phyloP scores from a whole-genome alignment of 1,140 invertebrate genomes.

The Triops cancriformis region DNA sequence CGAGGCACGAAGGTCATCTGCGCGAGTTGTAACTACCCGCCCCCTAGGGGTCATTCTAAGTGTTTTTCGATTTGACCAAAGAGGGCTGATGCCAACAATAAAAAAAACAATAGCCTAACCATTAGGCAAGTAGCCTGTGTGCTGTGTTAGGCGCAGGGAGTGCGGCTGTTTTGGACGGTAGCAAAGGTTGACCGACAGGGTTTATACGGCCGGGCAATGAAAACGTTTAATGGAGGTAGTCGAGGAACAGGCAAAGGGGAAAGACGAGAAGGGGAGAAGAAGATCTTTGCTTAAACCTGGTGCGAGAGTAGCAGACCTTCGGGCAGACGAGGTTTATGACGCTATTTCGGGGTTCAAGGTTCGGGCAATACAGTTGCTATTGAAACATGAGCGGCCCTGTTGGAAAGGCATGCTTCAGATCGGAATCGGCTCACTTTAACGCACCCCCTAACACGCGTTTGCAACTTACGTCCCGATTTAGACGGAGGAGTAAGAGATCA shows the following conservation, averaged over 20 bases:
- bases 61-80: neutral
- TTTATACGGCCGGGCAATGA: conserved; percentile 10
- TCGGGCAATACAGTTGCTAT: neutral
- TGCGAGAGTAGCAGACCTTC: neutral
- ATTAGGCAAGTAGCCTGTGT: neutral
- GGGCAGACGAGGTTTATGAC: neutral
- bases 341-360: neutral
- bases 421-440: neutral
- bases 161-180: neutral
- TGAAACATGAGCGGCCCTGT: neutral
- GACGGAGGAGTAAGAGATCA: neutral
- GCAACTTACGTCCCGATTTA: neutral
- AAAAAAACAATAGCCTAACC: neutral
- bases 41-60: neutral
- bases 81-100: neutral
- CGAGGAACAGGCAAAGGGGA: neutral
- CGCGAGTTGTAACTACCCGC: neutral
- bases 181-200: neutral
- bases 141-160: neutral
- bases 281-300: neutral
- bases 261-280: neutral
- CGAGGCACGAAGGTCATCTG: neutral
- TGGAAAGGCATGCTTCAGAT: neutral
- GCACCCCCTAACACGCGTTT: neutral
- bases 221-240: conserved; percentile 1